Conservation (phyloP, 2,888 invertebrate genomes). For the Griposia aprilina region DNA sequence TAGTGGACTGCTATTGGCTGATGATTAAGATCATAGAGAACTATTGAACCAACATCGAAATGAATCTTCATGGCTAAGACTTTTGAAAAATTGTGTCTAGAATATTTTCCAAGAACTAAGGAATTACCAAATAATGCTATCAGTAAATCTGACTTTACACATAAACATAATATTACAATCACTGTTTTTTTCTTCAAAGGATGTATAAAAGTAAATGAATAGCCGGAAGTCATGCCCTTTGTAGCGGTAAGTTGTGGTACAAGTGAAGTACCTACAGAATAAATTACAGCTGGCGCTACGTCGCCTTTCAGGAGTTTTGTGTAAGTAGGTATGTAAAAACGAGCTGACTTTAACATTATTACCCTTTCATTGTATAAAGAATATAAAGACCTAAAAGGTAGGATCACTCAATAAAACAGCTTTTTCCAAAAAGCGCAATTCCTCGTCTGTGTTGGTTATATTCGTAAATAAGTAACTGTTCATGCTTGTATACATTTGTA, state of each 20-base stretch:
- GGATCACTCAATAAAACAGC: not conserved
- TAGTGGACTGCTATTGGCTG: not conserved
- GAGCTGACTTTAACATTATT: not conserved
- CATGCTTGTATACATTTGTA: not conserved
- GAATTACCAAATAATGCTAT: not conserved
- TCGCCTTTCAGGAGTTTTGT: not conserved
- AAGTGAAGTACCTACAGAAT: conserved; percentile 26
- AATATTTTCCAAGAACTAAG: not conserved
- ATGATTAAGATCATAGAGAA: not conserved
- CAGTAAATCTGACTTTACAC: not conserved
- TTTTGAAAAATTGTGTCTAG: not conserved
- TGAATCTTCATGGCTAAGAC: not conserved
- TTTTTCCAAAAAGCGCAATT: not conserved
- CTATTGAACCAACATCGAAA: not conserved
- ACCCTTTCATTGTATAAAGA: not conserved
- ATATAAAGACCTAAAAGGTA: not conserved
- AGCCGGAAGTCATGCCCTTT: conserved; percentile 46
- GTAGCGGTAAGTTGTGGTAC: conserved; percentile 7
- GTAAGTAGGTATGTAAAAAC: not conserved
- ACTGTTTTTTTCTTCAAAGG: not conserved
- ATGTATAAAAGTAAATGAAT: conserved; percentile 19
- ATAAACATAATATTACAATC: not conserved
- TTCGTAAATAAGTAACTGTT: not conserved
- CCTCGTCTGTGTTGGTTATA: not conserved
- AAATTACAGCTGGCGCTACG: conserved; percentile 16